These are phyloP conservation scores for Rhinoraja longicauda DNA, from an alignment of 2,797 vertebrate species.

Conservation along the genomic window DNA sequence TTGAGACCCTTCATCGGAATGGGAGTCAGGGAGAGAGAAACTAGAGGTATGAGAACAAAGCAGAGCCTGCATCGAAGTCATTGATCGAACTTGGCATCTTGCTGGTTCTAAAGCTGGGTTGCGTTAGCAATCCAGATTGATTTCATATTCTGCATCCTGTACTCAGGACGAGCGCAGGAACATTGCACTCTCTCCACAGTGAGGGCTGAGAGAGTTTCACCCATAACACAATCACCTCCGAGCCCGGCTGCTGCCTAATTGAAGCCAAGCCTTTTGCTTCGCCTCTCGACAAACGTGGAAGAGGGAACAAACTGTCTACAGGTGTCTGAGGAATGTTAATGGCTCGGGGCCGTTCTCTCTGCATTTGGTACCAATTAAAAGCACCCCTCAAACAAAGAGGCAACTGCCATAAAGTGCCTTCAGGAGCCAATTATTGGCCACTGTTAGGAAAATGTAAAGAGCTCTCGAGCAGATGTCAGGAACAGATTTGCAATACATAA, in stretches of 20 bases:
- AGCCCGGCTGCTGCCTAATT: slow-evolving; percentile 70
- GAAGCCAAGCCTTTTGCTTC: slow-evolving; percentile 72
- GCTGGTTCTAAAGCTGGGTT: not conserved
- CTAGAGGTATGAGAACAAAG: not conserved
- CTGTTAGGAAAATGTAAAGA: slow-evolving; percentile 51
- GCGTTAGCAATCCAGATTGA: not conserved
- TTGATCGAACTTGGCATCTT: not conserved
- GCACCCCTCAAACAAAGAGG: slow-evolving; percentile 41
- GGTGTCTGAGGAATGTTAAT: slow-evolving; percentile 76
- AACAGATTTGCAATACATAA: slow-evolving; percentile 36
- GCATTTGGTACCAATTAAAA: slow-evolving; percentile 57
- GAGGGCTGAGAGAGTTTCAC: slow-evolving; percentile 36
- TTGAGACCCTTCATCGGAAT: too few relatives aligned
- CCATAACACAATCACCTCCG: slow-evolving; percentile 59
- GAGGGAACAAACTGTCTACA: slow-evolving; percentile 68
- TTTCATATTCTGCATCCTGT: not conserved
- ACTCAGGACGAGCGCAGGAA: not conserved
- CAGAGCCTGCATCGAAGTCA: not conserved
- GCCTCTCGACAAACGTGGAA: slow-evolving; percentile 70
- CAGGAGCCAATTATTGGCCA: slow-evolving; percentile 50
- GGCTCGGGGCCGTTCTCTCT: slow-evolving; percentile 44
- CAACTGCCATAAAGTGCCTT: slow-evolving; percentile 47
- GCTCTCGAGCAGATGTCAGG: slow-evolving; percentile 44
- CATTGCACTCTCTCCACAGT: not conserved
- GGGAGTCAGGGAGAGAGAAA: too few relatives aligned